Evolutionary conservation across 2,113 vertebrate species (phyloP), one percentile per base, ranked within the genome.

Genomic region (Amphiprion ocellaris): DNA sequence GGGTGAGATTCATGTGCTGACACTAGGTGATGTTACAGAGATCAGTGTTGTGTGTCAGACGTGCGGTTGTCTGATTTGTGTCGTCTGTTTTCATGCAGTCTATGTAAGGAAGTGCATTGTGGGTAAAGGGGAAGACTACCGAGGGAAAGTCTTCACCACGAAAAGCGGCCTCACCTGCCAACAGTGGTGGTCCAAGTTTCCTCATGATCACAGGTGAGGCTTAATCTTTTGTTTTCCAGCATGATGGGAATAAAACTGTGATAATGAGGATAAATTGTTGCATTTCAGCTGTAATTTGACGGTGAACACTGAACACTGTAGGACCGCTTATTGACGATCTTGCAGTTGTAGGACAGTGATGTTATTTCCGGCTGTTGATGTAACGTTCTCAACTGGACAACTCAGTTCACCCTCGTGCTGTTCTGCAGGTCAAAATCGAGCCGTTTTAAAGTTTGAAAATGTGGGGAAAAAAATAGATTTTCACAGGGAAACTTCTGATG

Each of bases 121-220:
- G 92, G 95, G 92, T 3, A 86, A 95, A 10, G 98, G 98, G 30
- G 86, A 92, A 59, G 78, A 93, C 77, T 99, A 99, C 90, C 83
- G 97, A 0, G 97, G 98, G 68, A 97, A 93, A 0, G 93, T 91
- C 50, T 95, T 94, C 54, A 90, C 23, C 0, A 99, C 98, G 0
- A 90, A 75, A 50, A 95, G 90, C 1, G 96, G 95, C 1, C 91
- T 96, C 85, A 94, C 67, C 66, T 99, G 98, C 82, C 98, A 99
- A 67, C 94, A 86, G 26, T 99, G 98, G 98, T 96, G 89, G 82
- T 94, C 94, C 66, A 98, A 92, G 7, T 96, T 96, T 30, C 98
- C 98, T 15, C 97, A 98, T 1, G 98, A 99, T 59, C 98, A 99
- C 95, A 98, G 95, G 96, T 97, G 83, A 85, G 49, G 49, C 6